These are phyloP conservation scores for Origma solitaria DNA, from an alignment of 2,113 vertebrate species.

Conservation along the genomic window DNA sequence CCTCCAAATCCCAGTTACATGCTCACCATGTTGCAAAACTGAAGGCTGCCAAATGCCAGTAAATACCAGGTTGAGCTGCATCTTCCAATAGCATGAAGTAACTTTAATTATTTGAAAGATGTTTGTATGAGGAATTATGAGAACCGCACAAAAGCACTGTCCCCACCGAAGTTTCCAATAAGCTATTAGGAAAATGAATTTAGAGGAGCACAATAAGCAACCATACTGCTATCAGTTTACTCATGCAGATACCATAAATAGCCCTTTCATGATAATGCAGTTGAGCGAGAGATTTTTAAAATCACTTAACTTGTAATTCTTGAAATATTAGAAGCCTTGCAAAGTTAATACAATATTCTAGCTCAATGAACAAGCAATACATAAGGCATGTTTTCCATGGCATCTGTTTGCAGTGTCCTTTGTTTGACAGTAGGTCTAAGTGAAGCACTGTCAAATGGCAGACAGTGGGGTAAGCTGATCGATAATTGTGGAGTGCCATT, in stretches of 20 bases:
- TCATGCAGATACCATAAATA: slow-evolving; percentile 63
- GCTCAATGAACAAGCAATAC: slow-evolving; percentile 47
- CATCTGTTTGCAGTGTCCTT: slow-evolving; percentile 47
- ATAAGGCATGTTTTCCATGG: slow-evolving; percentile 18
- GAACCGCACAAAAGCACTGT: slow-evolving; percentile 4
- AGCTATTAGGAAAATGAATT: slow-evolving; percentile 56
- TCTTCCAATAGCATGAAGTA: neutral
- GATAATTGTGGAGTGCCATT: slow-evolving; percentile 2
- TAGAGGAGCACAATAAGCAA: slow-evolving; percentile 24
- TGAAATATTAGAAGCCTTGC: slow-evolving; percentile 58
- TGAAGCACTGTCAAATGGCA: slow-evolving; percentile 21
- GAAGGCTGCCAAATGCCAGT: neutral
- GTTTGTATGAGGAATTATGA: slow-evolving; percentile 26
- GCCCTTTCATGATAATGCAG: slow-evolving; percentile 18
- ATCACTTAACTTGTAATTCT: slow-evolving; percentile 57
- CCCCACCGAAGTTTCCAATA: slow-evolving; percentile 49
- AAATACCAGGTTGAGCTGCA: neutral
- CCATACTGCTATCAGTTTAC: slow-evolving; percentile 47
- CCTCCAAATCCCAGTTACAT: neutral
- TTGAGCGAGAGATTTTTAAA: slow-evolving; percentile 26
- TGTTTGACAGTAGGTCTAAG: slow-evolving; percentile 38
- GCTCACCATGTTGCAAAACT: neutral
- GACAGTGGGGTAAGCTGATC: slow-evolving; percentile 44
- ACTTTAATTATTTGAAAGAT: slow-evolving; percentile 30
- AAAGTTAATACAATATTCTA: slow-evolving; percentile 59